Percentiles rank a stretch among this genome's conserved stretches.
phyloP scores from a whole-genome alignment of 2,888 invertebrate genomes.

The Scaptomyza cyrtandrae region DNA sequence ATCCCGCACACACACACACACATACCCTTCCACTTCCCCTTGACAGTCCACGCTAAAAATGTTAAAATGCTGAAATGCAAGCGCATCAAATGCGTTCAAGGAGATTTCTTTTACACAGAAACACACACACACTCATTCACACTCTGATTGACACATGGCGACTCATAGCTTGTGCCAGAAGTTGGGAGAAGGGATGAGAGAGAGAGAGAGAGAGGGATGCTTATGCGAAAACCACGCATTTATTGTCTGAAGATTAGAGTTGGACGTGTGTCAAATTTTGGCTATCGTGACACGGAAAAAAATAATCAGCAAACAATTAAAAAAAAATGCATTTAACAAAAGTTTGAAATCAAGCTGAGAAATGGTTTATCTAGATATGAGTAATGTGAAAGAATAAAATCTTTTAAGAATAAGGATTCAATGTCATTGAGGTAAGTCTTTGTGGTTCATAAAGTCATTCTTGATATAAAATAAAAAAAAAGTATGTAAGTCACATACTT shows the following conservation, averaged over 20 bases:
- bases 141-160: conserved; percentile 68
- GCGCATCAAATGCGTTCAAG: conserved; percentile 61
- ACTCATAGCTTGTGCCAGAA: conserved; percentile 4
- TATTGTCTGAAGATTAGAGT: conserved; percentile 46
- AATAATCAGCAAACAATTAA: neutral
- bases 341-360: neutral
- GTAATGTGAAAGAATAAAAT: neutral
- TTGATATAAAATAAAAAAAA: too few species aligned
- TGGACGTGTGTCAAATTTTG: neutral
- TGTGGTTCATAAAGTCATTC: too few species aligned
- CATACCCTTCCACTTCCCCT: neutral
- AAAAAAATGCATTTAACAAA: neutral
- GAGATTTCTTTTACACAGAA: conserved; percentile 45
- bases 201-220: neutral
- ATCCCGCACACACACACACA: neutral
- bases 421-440: too few species aligned
- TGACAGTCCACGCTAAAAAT: neutral
- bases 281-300: neutral
- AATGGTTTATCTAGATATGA: too few species aligned
- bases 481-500: too few species aligned
- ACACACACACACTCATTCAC: conserved; percentile 6
- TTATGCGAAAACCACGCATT: conserved; percentile 40
- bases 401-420: too few species aligned
- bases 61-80: conserved; percentile 37
- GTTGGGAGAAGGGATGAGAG: neutral